Evolutionary conservation across 2,888 invertebrate species (phyloP).

Genomic region (Trichopria drosophilae): DNA sequence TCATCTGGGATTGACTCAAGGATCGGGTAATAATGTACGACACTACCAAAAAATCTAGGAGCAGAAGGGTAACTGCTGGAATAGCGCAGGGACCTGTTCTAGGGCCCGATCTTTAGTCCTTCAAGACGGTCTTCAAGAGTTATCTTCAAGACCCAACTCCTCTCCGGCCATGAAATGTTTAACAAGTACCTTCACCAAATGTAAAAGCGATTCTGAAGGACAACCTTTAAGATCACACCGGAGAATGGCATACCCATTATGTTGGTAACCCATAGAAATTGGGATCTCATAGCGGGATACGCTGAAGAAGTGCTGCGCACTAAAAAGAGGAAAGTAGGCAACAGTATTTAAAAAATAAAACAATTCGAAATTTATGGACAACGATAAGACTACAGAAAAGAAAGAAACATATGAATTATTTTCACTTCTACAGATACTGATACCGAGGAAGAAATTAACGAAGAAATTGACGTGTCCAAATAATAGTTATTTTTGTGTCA

Average conservation of each 20-base stretch:
- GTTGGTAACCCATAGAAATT: conserved; percentile 17
- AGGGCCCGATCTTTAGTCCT: conserved; percentile 19
- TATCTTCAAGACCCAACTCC: too few relatives aligned
- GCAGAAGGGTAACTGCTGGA: conserved; percentile 2
- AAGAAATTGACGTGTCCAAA: too few relatives aligned
- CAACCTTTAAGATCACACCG: conserved; percentile 8
- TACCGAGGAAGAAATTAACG: too few relatives aligned
- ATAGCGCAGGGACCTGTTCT: conserved; percentile 17
- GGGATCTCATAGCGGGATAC: conserved; percentile 19
- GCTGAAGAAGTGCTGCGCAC: conserved; percentile 18
- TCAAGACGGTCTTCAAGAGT: too few relatives aligned
- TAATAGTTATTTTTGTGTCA: too few relatives aligned
- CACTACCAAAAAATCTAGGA: conserved; percentile 4
- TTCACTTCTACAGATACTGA: too few relatives aligned
- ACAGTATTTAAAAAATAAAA: too few relatives aligned
- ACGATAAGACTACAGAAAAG: too few relatives aligned
- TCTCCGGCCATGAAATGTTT: too few relatives aligned
- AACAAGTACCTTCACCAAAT: conserved; percentile 34
- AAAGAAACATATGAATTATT: too few relatives aligned
- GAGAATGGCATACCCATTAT: conserved; percentile 26
- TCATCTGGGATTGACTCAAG: conserved; percentile 29
- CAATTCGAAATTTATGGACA: too few relatives aligned
- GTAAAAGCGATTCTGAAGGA: too few relatives aligned
- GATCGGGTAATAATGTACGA: conserved; percentile 27
- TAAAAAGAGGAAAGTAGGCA: conserved; percentile 19